phyloP scores from a whole-genome alignment of 2,113 vertebrate species.

The Hipposideros armiger region DNA sequence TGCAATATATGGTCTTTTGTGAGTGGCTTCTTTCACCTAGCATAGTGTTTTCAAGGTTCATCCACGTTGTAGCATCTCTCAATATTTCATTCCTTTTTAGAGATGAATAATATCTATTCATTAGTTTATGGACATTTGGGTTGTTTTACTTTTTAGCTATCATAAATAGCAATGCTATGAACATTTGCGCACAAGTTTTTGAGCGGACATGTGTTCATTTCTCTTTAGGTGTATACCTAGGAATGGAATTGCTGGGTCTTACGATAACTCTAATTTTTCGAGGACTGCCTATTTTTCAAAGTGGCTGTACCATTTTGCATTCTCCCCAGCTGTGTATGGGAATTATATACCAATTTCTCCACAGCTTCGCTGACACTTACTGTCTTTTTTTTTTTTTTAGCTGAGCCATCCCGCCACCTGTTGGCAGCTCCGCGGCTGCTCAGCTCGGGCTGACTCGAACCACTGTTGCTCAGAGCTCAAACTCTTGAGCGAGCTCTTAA shows the following conservation, averaged over 20 bases:
- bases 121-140: not conserved
- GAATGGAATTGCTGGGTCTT: not conserved
- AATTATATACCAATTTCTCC: not conserved
- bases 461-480: no score
- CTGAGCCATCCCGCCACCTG: no score
- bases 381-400: not conserved
- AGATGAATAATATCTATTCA: not conserved
- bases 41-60: not conserved
- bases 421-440: no score
- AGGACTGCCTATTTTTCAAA: not conserved
- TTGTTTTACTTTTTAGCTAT: not conserved
- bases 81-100: not conserved
- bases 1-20: not conserved
- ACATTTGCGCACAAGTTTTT: not conserved
- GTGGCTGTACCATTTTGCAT: not conserved
- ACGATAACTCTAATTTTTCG: not conserved
- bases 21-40: not conserved
- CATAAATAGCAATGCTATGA: not conserved
- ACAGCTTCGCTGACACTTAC: not conserved
- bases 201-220: not conserved
- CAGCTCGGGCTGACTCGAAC: no score
- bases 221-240: not conserved
- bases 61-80: not conserved
- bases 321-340: not conserved
- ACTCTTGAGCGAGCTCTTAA: no score